phyloP scores from a whole-genome alignment of 2,888 invertebrate species.

The Nematopogon swammerdamellus region DNA sequence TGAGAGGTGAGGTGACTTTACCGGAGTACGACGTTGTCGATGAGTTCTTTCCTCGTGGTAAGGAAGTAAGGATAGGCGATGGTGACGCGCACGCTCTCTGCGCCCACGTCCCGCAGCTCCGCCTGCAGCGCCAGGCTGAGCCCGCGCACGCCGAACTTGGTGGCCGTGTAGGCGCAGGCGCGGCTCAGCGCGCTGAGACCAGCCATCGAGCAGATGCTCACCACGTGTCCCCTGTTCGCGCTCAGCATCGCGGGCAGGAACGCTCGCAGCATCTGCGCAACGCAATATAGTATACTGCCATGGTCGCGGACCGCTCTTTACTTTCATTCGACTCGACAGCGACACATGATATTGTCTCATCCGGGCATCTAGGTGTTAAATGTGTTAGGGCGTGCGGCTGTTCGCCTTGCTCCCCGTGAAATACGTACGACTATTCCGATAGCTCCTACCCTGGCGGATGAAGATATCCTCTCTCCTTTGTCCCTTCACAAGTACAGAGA shows the following conservation, averaged over 20 bases:
- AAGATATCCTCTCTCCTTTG: no score
- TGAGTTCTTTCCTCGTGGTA: conserved; percentile 27
- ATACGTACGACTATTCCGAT: no score
- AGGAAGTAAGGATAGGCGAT: conserved; percentile 36
- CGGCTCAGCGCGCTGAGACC: conserved; percentile 17
- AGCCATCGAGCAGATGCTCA: conserved; percentile 36
- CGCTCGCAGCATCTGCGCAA: conserved; percentile 28
- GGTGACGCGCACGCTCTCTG: conserved; percentile 14
- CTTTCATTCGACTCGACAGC: no score
- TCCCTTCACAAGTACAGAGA: no score
- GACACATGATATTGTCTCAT: no score
- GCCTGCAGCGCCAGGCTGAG: conserved; percentile 24
- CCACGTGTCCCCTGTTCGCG: conserved; percentile 34
- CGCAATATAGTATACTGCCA: no score
- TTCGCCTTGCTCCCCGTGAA: no score
- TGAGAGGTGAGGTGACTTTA: no score
- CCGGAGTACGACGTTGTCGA: conserved; percentile 26
- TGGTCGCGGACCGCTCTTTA: neutral
- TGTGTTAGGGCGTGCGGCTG: no score
- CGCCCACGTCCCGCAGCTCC: neutral
- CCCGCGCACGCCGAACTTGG: conserved; percentile 39
- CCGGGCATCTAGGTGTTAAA: no score
- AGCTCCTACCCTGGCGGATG: no score
- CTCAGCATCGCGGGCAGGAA: conserved; percentile 38
- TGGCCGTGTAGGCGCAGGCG: conserved; percentile 30